phyloP scores from a whole-genome alignment of 1,140 invertebrate genomes.

The Caerostris darwini region DNA sequence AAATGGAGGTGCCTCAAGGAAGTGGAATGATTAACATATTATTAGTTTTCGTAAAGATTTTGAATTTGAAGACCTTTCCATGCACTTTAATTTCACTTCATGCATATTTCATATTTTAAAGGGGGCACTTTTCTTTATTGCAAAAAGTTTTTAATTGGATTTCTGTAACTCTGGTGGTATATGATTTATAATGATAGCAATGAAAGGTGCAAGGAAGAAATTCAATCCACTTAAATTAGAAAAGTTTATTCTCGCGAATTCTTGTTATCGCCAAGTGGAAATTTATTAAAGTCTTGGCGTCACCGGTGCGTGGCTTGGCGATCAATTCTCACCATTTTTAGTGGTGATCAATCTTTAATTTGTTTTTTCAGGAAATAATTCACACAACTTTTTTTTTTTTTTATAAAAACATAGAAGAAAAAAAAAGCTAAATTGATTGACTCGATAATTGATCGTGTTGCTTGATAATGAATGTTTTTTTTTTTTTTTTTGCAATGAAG shows the following conservation, averaged over 20 bases:
- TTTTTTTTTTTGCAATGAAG: not conserved
- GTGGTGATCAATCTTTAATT: constrained; percentile 49
- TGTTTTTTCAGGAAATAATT: not conserved
- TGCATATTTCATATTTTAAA: constrained; percentile 41
- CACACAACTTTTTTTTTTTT: not conserved
- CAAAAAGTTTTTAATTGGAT: constrained; percentile 44
- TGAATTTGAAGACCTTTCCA: no score
- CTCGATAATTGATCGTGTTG: not conserved
- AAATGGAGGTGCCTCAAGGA: not conserved
- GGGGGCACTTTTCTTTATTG: not conserved
- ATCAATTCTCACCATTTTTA: not conserved
- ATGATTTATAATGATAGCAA: constrained; percentile 15
- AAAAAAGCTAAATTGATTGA: not conserved
- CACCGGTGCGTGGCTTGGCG: not conserved
- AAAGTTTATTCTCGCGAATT: constrained; percentile 7
- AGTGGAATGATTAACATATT: not conserved
- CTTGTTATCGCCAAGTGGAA: not conserved
- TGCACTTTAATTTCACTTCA: not conserved
- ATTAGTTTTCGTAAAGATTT: no score
- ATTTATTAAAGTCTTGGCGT: not conserved
- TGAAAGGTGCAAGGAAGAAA: not conserved
- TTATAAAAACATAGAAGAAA: no score
- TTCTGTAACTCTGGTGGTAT: not conserved
- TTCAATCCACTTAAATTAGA: constrained; percentile 45
- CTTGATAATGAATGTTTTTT: not conserved